A percentile compares a stretch with the other conserved stretches of the same genome.
phyloP scores from a whole-genome alignment of 2,888 invertebrate genomes.

The Serripes groenlandicus region DNA sequence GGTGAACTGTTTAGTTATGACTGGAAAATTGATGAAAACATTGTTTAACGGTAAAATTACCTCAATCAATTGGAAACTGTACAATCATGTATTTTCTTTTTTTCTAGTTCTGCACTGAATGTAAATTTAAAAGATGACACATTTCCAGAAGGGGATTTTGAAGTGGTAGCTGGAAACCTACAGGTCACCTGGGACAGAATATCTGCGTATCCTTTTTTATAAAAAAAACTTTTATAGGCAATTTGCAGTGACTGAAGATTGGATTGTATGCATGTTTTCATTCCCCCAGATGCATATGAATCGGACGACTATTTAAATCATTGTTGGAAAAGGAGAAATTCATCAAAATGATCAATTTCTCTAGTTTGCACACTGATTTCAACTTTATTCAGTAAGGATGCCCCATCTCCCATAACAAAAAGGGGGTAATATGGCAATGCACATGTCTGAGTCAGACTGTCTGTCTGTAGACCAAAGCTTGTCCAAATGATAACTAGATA shows the following conservation, averaged over 20 bases:
- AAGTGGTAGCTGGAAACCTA: slow-evolving; percentile 94
- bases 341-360: not conserved
- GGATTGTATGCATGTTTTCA: too few relatives aligned
- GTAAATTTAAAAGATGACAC: slow-evolving; percentile 96
- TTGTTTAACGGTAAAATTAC: too few relatives aligned
- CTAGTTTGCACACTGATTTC: not conserved
- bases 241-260: too few relatives aligned
- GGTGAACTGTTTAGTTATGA: too few relatives aligned
- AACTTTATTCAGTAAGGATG: not conserved
- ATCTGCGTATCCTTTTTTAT: slow-evolving; percentile 90
- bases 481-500: too few relatives aligned
- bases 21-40: too few relatives aligned
- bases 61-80: too few relatives aligned
- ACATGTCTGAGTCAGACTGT: too few relatives aligned
- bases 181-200: slow-evolving; percentile 94
- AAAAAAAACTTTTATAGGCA: too few relatives aligned
- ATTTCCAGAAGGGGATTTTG: slow-evolving; percentile 96
- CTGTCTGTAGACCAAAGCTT: too few relatives aligned
- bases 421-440: too few relatives aligned
- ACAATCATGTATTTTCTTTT: slow-evolving; percentile 13
- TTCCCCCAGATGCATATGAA: not conserved
- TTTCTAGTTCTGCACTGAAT: slow-evolving; percentile 92
- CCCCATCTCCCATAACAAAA: too few relatives aligned
- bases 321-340: not conserved
- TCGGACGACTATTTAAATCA: not conserved